Base-by-base conservation (phyloP, 2,888 invertebrate genomes). In the Aporophyla lueneburgensis region DNA sequence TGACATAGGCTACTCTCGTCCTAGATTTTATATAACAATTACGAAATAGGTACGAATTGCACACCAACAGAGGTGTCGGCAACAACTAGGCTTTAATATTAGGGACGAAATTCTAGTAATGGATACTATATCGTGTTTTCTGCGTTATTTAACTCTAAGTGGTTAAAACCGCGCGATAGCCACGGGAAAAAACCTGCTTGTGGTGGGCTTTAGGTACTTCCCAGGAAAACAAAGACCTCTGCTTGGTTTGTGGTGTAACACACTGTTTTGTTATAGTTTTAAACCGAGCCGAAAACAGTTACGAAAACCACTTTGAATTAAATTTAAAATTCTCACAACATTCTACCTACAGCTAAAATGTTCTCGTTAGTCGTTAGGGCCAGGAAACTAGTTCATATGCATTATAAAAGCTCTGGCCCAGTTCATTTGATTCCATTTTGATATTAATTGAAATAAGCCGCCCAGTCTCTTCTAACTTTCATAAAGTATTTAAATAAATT, bases 321-420 rank as follows among this genome's bases (percentile, higher is more conserved):
- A 33, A 33, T 33, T 33, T 33, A 33, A 56, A n/a, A 16, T 63
- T 21, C 33, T 12, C 14, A 24, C 40, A 49, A 40, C 40, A 43
- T 76, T 53, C 43, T 46, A 59, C 56, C 33, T 12, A 59, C 78
- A 65, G 49, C 69, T 53, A 54, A n/a, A 54, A 49, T 76, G 61
- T 70, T 54, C 61, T 70, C 71, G 68, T 68, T 68, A 68, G 74
- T 46, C 21, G 43, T 63, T 58, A 59, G 7, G 43, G 49, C 40
- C 54, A 71, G 49, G 19, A 68, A 79, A 63, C 67, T 82, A 68
- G 83, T 62, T 27, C 56, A 54, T 76, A 67, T 63, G 77, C 51
- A 82, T 51, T 67, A 24, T 66, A 46, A 62, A 63, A 77, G 27
- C 62, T 40, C 33, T 58, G 51, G 46, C 62, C 67, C 33, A 46